Evolutionary conservation across 1,140 invertebrate genomes (phyloP).

Genomic region (Bombyx mandarina): DNA sequence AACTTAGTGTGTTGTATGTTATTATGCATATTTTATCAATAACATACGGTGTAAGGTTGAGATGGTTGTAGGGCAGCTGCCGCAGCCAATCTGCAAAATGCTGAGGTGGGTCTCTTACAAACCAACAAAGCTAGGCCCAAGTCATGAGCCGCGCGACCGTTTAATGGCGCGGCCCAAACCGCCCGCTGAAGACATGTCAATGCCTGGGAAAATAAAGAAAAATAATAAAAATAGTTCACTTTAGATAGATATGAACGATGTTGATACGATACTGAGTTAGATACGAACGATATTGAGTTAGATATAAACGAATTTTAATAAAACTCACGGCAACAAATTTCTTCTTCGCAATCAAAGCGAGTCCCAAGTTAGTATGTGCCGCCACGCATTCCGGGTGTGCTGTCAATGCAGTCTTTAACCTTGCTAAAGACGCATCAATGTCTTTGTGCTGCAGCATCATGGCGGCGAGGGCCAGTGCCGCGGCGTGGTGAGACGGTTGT

Average conservation of each 20-base stretch:
- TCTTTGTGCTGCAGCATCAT: slow-evolving; percentile 61
- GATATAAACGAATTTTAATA: not conserved
- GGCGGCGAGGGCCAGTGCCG: slow-evolving; percentile 49
- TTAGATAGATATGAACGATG: too few relatives aligned
- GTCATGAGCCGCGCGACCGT: slow-evolving; percentile 40
- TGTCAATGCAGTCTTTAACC: slow-evolving; percentile 45
- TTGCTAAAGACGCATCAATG: slow-evolving; percentile 41
- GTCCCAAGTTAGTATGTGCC: slow-evolving; percentile 46
- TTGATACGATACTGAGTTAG: too few relatives aligned
- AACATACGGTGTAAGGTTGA: slow-evolving; percentile 42
- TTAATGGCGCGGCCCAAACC: slow-evolving; percentile 45
- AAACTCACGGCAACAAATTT: slow-evolving; percentile 54
- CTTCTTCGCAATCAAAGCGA: slow-evolving; percentile 53
- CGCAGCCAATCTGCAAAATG: slow-evolving; percentile 49
- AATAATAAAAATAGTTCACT: too few relatives aligned
- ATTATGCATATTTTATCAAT: not conserved
- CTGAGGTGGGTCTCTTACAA: slow-evolving; percentile 40
- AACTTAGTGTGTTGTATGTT: not conserved
- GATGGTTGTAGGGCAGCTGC: slow-evolving; percentile 44
- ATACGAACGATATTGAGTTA: too few relatives aligned
- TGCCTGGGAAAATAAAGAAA: slow-evolving; percentile 23
- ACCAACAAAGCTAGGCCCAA: slow-evolving; percentile 42
- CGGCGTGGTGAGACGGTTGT: slow-evolving; percentile 49
- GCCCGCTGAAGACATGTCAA: slow-evolving; percentile 52
- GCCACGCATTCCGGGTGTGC: slow-evolving; percentile 55